Base-by-base conservation (phyloP, 1,140 invertebrate genomes). In the Drosophila novamexicana region DNA sequence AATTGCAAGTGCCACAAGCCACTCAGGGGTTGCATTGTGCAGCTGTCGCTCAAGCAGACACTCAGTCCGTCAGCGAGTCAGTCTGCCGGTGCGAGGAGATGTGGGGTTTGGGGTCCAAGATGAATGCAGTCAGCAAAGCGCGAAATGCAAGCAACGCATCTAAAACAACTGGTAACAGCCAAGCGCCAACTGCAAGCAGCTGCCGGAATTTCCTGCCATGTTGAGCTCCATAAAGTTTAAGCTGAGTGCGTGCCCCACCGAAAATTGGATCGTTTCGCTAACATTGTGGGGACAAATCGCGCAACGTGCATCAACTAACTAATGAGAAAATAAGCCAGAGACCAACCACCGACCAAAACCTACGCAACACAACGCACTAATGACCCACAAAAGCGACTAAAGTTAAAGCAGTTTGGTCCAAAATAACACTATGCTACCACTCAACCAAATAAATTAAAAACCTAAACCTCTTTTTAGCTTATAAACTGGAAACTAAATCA, bases 301-400 rank as follows among this genome's bases (percentile, higher is more conserved):
- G 75, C 71, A 63, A 81, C 85, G 84, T 89, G 84, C 79, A 84
- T 72, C 79, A 81, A 89, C 80, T 89, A 70, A 53, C 84, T 89
- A 89, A 89, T 89, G 84, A 84, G 84, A 78, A 89, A 78, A 74
- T 84, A 82, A 89, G 67, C 74, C 58, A 63, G 68, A 42, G 10
- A 32, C 7, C 39, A 32, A 6, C 40, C 29, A 36, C 14, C 32
- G 34, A 2, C 14, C 64, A 45, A 53, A 66, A 61, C 69, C 69
- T 71, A 75, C 69, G 59, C 70, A 82, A 75, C 75, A 52, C 39
- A 53, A 53, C 71, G 59, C 75, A 82, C 79, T 86, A 86, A 86
- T 79, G 83, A 86, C 65, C 80, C 80, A 67, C 58, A 77, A 65
- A 65, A 68, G 39, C 56, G 56, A 64, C 56, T 40, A 64, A 62